Base-by-base conservation (phyloP, 2,888 invertebrate genomes). In the Brachylomia viminalis region DNA sequence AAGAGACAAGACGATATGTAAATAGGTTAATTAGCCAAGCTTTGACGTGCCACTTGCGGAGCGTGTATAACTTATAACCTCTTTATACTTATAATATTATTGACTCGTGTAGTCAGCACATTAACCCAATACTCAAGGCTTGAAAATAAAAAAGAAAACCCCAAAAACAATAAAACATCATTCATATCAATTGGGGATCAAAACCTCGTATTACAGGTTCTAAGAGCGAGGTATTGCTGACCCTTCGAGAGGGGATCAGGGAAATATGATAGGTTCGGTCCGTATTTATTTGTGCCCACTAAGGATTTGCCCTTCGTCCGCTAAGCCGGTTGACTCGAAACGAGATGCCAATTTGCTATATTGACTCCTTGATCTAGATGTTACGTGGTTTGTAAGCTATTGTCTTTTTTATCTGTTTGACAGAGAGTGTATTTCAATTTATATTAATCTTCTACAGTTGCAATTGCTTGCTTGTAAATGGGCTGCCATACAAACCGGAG, bases 261-360 rank as follows among this genome's bases (percentile, higher is more conserved):
- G 92, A 95, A 95, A 95, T 95, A 95, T 95, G 95, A 96, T 95
- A 93, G 91, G 92, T 91, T 91, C 77, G 92, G 90, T 87, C 90
- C 94, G 94, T 94, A 95, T 95, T 96, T 95, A 96, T 96, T 96
- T 96, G 94, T 96, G 95, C 93, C 92, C 93, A 93, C 92, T 94
- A 94, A 95, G 94, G 95, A 94, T 93, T 93, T 88, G 88, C 92
- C 94, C 94, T 91, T 92, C 94, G 92, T 92, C 93, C 93, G 93
- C 92, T 95, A 95, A 95, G 95, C 95, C 91, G 94, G 81, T 89
- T 91, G 91, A 95, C 95, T 94, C 93, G 90, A 93, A 95, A 95
- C 90, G 92, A 93, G 94, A 95, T 95, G 93, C 92, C 94, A 95
- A 95, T 95, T 95, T 95, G 92, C 89, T 91, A 89, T 92, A 91